These are phyloP conservation scores for Larimichthys polyactis DNA, from an alignment of 2,113 vertebrate genomes.

Conservation along the genomic window DNA sequence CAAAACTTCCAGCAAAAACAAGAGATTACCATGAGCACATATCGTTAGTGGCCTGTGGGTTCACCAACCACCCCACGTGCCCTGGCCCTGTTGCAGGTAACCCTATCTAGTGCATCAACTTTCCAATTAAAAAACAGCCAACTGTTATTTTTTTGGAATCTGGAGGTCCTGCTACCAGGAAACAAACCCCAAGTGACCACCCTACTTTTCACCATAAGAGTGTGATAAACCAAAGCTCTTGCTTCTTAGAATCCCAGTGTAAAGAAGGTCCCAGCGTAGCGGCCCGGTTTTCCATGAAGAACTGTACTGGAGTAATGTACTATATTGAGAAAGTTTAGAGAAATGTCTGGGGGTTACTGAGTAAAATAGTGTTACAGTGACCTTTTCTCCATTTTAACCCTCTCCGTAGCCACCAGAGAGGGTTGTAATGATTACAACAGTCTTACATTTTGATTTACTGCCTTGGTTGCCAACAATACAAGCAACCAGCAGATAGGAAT, in stretches of 20 bases:
- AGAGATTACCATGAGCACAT: too few relatives aligned
- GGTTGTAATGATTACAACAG: conserved; percentile 1
- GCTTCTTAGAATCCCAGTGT: background rate
- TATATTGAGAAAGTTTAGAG: conserved; percentile 5
- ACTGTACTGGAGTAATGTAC: background rate
- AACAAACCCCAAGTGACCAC: background rate
- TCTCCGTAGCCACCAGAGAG: background rate
- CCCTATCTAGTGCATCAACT: too few relatives aligned
- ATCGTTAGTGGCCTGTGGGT: too few relatives aligned
- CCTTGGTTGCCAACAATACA: background rate
- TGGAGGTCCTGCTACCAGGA: background rate
- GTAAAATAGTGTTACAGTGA: background rate
- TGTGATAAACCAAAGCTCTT: background rate
- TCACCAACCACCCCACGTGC: too few relatives aligned
- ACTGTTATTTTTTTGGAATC: background rate
- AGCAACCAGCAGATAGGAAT: conserved; percentile 2
- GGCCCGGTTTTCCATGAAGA: background rate
- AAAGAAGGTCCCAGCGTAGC: background rate
- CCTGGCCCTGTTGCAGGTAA: too few relatives aligned
- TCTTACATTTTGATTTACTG: background rate
- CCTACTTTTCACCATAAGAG: background rate
- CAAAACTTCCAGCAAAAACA: too few relatives aligned
- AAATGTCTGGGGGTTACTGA: background rate
- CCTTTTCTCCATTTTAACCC: conserved; percentile 4
- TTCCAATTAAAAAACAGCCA: too few relatives aligned